phyloP scores from a whole-genome alignment of 2,113 vertebrate genomes.

The Bujurquina vittata region DNA sequence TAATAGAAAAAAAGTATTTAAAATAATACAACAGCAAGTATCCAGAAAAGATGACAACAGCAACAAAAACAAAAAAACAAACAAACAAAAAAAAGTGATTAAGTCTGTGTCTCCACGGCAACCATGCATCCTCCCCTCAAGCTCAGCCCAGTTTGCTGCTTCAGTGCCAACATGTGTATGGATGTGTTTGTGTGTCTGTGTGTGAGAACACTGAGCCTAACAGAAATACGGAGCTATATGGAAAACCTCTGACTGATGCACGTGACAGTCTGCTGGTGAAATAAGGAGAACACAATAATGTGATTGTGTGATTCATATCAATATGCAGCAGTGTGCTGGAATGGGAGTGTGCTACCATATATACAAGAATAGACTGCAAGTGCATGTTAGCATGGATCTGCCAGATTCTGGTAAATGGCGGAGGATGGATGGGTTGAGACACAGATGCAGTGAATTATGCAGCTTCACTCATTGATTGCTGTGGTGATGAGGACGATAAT shows the following conservation, averaged over 20 bases:
- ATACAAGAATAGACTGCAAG: slow-evolving; percentile 17
- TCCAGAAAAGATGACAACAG: slow-evolving; percentile 68
- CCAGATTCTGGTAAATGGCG: background rate
- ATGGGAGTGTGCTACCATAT: slow-evolving; percentile 19
- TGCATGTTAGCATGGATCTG: background rate
- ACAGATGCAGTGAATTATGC: slow-evolving; percentile 44
- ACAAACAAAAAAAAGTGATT: slow-evolving; percentile 45
- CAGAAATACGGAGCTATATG: slow-evolving; percentile 21
- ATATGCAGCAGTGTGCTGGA: slow-evolving; percentile 24
- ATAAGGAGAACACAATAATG: slow-evolving; percentile 28
- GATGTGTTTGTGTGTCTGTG: slow-evolving; percentile 6
- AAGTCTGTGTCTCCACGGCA: slow-evolving; percentile 63
- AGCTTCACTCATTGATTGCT: slow-evolving; percentile 35
- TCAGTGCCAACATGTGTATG: background rate
- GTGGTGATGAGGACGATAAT: slow-evolving; percentile 28
- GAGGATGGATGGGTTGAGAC: slow-evolving; percentile 53
- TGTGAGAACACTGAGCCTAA: slow-evolving; percentile 15
- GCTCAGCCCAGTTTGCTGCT: slow-evolving; percentile 25
- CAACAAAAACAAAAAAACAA: slow-evolving; percentile 29
- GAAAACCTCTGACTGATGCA: slow-evolving; percentile 25
- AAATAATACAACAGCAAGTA: slow-evolving; percentile 79
- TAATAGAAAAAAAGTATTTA: slow-evolving; percentile 79
- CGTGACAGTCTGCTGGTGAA: slow-evolving; percentile 53
- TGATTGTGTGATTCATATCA: slow-evolving; percentile 28
- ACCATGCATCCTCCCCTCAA: slow-evolving; percentile 55